These are phyloP conservation scores for Apantesis nais DNA, from an alignment of 2,888 invertebrate genomes.

Conservation along the genomic window DNA sequence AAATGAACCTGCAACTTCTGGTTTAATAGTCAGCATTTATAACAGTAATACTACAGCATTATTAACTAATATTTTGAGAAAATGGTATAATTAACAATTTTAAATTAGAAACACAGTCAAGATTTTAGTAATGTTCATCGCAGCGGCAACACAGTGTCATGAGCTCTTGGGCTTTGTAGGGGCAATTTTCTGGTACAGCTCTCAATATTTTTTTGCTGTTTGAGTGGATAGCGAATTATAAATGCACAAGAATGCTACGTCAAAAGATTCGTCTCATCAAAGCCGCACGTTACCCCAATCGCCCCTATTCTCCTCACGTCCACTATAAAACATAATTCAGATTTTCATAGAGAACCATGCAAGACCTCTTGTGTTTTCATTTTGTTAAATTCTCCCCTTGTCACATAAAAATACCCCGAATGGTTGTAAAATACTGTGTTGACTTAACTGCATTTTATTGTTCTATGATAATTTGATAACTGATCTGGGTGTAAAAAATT, in stretches of 20 bases:
- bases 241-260: neutral
- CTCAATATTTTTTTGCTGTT: neutral
- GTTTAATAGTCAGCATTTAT: no score
- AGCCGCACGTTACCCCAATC: constrained; percentile 54
- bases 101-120: neutral
- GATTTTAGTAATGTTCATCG: neutral
- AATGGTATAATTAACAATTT: neutral
- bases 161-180: neutral
- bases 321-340: constrained; percentile 82
- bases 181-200: neutral
- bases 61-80: neutral
- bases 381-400: constrained; percentile 67
- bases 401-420: constrained; percentile 70
- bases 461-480: constrained; percentile 49
- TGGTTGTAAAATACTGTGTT: constrained; percentile 64
- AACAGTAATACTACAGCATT: no score
- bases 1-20: no score
- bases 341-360: constrained; percentile 75
- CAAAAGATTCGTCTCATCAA: constrained; percentile 47
- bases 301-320: constrained; percentile 79
- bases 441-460: constrained; percentile 44
- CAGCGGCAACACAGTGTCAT: neutral
- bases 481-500: constrained; percentile 17
- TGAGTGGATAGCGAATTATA: neutral
- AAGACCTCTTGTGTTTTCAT: constrained; percentile 68